Evolutionary conservation across 2,888 invertebrate genomes (phyloP), one percentile per base, ranked within the genome.

Genomic region (Augochlorella aurata): DNA sequence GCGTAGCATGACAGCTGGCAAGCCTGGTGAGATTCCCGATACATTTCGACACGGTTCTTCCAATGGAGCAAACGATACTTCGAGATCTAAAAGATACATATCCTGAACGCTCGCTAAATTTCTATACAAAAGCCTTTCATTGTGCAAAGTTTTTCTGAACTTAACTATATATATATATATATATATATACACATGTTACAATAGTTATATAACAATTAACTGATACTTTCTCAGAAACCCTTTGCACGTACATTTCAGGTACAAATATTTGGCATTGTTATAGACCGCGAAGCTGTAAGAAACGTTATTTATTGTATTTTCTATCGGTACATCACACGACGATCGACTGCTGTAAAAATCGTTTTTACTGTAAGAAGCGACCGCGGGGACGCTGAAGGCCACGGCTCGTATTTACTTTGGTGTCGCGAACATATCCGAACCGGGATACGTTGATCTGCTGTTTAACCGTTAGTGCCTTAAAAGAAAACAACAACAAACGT

Each of bases 381-480:
- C n/a, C 29, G 18, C 18, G 12, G 10, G n/a, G 18, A 63, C 3
- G 18, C 63, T n/a, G 24, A 9, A 68, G n/a, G 58, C 5, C 50
- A 69, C 44, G n/a, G 69, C 50, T 76, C 24, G 24, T n/a, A 38
- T 66, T 71, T 21, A n/a, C 52, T 50, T 24, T 50, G 24, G 47
- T n/a, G 69, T 50, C 45, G 24, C 47, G 38, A 63, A 16, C 63
- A 63, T 63, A 44, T 50, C 50, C 14, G 69, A n/a, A 18, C 38
- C 44, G n/a, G 54, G 44, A 44, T 21, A 63, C 52, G 69, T 78
- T 74, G 50, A 52, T 74, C 80, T 84, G 77, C 80, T 63, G 67
- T 82, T 38, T 74, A 44, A 77, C 75, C 82, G 54, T 79, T 80
- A 58, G 85, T 88, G 88, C 83, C 86, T 86, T 86, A 77, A 77